Conservation (phyloP, 2,797 vertebrate species). For the Spondyliosoma cantharus region DNA sequence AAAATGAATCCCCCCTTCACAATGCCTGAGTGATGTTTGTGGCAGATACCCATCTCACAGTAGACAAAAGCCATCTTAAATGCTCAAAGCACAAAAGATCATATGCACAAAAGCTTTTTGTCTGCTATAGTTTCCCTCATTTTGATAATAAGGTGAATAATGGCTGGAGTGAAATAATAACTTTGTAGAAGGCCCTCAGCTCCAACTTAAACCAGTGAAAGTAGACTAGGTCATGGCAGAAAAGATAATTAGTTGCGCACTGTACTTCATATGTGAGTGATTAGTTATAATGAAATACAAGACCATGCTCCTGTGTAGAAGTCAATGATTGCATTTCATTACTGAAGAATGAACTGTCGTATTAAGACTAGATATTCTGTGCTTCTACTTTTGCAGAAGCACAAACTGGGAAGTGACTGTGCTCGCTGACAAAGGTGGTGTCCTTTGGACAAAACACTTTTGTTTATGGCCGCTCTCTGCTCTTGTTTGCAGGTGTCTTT, state of each 20-base stretch:
- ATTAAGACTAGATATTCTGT: too few relatives aligned
- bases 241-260: conserved; percentile 35
- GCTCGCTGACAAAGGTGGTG: conserved; percentile 73
- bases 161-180: conserved; percentile 78
- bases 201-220: conserved; percentile 64
- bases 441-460: conserved; percentile 89
- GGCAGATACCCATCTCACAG: conserved; percentile 90
- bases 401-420: conserved; percentile 70
- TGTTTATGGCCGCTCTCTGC: conserved; percentile 80
- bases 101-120: conserved; percentile 84
- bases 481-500: conserved; percentile 96
- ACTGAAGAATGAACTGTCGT: conserved; percentile 30
- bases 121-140: conserved; percentile 79
- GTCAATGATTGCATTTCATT: conserved; percentile 2
- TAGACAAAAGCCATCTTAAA: conserved; percentile 87
- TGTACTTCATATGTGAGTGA: conserved; percentile 14
- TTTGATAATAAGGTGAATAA: conserved; percentile 83
- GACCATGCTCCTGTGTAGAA: not conserved
- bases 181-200: conserved; percentile 61
- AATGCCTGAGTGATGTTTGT: conserved; percentile 93
- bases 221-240: conserved; percentile 57
- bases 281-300: not conserved
- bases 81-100: conserved; percentile 86
- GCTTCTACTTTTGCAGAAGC: conserved; percentile 48
- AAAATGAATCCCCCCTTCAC: conserved; percentile 93